Base-by-base conservation (phyloP, 1,140 invertebrate species). In the Hestina assimilis region DNA sequence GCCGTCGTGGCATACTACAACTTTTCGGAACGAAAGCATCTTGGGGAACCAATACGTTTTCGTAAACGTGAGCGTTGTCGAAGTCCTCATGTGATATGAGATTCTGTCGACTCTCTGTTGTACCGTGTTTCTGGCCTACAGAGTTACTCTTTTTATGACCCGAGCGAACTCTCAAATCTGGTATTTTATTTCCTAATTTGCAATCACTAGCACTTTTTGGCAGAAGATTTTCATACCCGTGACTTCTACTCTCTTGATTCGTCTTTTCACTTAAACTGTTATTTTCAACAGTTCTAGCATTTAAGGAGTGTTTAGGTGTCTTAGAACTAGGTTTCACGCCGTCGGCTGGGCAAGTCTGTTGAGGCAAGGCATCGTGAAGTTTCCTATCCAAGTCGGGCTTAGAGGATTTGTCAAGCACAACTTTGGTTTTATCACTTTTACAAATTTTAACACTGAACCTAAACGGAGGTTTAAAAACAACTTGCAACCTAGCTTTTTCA, bases 391-490 rank as follows among this genome's bases (percentile, higher is more conserved):
- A 53, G 62, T 89, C 84, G 55, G 75, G 83, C 50, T 89, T 89
- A 4, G 85, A 82, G 6, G 83, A 89, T 60, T 89, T 89, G 47
- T 89, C 89, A 14, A 89, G 71, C 8, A 89, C 87, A 7, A 89
- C 85, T 74, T 89, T 87, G 0, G 86, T 89, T 68, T 89, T 89
- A 33, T 89, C 89, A 40, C 87, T 92, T 72, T 94, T 94, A 24
- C 92, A 92, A 35, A 96, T 89, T 70, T 94, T 94, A 14, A 96
- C 90, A 76, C 93, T 95, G 76, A 96, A 95, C 63, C 94, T 94
- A 75, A 96, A 96, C 0, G 95, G 95, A 20, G 95, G 94, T 69
- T 95, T 95, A 75, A 95, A 96, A 3, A 96, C 93, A 1, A 96
- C 94, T 77, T 96, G 95, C 6, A 96, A 79, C 42, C 94, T 92